Percentiles rank a stretch among this genome's conserved stretches.
These are phyloP conservation scores for Phodopus roborovskii DNA, from an alignment of 2,113 vertebrate species.

Conservation along the genomic window DNA sequence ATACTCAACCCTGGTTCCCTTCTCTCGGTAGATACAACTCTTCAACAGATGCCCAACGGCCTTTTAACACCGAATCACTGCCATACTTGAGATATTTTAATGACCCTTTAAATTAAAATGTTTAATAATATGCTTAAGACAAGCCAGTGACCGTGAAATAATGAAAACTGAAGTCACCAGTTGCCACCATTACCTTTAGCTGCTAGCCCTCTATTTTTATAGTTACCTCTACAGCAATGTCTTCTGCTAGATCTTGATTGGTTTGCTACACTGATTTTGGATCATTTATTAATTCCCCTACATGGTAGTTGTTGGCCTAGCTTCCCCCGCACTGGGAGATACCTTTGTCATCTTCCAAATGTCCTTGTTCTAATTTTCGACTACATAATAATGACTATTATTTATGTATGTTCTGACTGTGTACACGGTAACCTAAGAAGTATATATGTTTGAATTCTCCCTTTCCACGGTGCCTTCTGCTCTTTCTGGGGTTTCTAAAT, in stretches of 20 bases:
- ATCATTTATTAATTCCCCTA: neutral
- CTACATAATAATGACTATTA: neutral
- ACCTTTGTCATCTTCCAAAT: neutral
- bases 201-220: neutral
- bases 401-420: too few species aligned
- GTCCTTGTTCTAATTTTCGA: neutral
- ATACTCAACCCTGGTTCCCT: neutral
- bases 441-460: neutral
- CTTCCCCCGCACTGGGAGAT: neutral
- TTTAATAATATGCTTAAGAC: neutral
- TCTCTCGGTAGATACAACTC: accelerated
- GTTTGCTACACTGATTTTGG: neutral
- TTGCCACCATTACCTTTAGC: neutral
- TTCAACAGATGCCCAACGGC: accelerated
- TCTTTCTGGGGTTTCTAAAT: conserved; percentile 26
- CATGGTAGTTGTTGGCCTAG: neutral
- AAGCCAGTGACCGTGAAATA: neutral
- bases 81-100: neutral
- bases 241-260: neutral
- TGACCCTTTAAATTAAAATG: neutral
- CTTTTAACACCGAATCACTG: neutral
- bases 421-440: neutral
- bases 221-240: neutral
- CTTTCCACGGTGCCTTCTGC: neutral
- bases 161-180: neutral